Conservation (phyloP, 2,113 vertebrate species). For the Lanius ludovicianus region DNA sequence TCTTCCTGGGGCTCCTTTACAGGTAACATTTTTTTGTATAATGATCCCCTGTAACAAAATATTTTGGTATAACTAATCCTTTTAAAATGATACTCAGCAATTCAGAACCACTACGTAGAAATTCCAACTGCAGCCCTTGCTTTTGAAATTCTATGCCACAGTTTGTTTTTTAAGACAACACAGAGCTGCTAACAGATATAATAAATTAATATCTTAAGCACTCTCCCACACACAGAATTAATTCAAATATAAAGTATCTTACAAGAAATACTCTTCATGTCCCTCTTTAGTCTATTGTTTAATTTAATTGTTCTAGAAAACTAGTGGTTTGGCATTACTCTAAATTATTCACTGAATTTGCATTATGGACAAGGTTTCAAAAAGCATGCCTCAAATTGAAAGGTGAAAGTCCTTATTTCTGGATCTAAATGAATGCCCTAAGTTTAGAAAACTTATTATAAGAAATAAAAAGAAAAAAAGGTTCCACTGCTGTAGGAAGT, state of each 20-base stretch:
- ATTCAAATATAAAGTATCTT: neutral
- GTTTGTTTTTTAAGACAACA: conserved; percentile 61
- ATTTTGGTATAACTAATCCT: conserved; percentile 55
- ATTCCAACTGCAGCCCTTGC: conserved; percentile 4
- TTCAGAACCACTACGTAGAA: conserved; percentile 2
- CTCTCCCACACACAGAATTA: neutral
- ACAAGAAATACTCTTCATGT: neutral
- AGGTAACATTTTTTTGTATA: conserved; percentile 25
- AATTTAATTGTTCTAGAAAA: neutral
- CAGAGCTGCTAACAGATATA: conserved; percentile 38
- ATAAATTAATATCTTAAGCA: conserved; percentile 31
- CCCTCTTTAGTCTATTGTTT: neutral
- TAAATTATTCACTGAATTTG: neutral
- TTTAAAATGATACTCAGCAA: conserved; percentile 52
- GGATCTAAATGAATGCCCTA: neutral
- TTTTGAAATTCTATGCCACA: conserved; percentile 45
- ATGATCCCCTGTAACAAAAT: conserved; percentile 24
- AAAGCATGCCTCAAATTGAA: neutral
- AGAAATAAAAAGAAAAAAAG: neutral
- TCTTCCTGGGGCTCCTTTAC: conserved; percentile 5
- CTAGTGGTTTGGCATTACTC: neutral
- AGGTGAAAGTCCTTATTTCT: neutral
- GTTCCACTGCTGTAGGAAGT: neutral
- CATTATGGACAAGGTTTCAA: neutral
- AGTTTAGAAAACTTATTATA: neutral